A percentile compares a stretch with the other conserved stretches of the same genome.
phyloP scores from a whole-genome alignment of 2,888 invertebrate species.

The Resseliella maxima region DNA sequence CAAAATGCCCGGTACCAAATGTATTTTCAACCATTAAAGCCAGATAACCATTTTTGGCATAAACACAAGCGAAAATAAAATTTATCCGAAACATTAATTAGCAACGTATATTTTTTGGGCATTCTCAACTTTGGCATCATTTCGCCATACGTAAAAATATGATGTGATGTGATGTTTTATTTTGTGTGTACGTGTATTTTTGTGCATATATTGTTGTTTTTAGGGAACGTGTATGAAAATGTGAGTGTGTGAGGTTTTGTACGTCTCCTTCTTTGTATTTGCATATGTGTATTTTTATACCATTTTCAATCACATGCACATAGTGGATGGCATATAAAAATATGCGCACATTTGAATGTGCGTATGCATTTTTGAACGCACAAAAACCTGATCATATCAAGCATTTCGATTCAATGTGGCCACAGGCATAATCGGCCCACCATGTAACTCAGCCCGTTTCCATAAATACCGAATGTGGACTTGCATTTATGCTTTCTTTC shows the following conservation, averaged over 20 bases:
- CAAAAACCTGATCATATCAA: neutral
- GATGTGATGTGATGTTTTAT: neutral
- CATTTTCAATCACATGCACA: neutral
- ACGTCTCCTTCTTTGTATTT: neutral
- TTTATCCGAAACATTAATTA: slow-evolving; percentile 27
- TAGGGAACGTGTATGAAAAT: too few relatives aligned
- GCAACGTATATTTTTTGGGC: neutral
- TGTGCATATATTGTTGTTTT: too few relatives aligned
- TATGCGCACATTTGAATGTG: neutral
- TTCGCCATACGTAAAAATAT: neutral
- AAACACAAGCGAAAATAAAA: neutral
- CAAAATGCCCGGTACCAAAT: neutral
- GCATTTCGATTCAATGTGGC: neutral
- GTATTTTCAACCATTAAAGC: neutral
- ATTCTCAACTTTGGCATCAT: neutral
- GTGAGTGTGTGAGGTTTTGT: too few relatives aligned
- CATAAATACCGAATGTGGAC: neutral
- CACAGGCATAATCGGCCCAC: neutral
- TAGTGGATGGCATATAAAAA: neutral
- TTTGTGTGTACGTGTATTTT: neutral
- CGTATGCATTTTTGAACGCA: neutral
- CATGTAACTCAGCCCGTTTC: neutral
- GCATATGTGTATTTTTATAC: neutral
- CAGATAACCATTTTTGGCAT: neutral
- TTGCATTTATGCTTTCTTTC: neutral